Evolutionary conservation across 2,888 invertebrate genomes (phyloP).

Genomic region (Lasioglossum marginatum): DNA sequence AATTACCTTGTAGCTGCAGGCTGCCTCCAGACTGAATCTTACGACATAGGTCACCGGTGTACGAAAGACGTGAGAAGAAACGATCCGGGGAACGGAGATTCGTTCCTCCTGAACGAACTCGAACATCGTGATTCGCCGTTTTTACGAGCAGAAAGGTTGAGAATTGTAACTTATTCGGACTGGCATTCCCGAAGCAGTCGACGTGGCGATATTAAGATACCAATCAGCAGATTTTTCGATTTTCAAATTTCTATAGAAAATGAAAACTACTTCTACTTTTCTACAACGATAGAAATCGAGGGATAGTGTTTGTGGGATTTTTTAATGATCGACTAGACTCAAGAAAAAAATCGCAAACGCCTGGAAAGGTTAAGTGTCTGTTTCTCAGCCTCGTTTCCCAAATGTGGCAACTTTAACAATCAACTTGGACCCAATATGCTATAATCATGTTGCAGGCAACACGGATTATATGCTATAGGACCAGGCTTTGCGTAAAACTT

Average conservation of each 20-base stretch:
- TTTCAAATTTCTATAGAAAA: background rate
- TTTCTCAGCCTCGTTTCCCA: background rate
- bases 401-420: constrained; percentile 29
- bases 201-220: background rate
- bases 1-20: constrained; percentile 34
- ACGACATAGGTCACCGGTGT: constrained; percentile 71
- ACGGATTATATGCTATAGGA: constrained; percentile 39
- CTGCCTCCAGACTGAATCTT: constrained; percentile 34
- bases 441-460: constrained; percentile 33
- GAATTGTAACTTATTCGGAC: constrained; percentile 53
- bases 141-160: constrained; percentile 61
- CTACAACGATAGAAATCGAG: background rate
- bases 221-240: background rate
- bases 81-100: constrained; percentile 60
- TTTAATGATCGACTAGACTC: background rate
- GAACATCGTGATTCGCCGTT: constrained; percentile 65
- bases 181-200: background rate
- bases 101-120: constrained; percentile 59
- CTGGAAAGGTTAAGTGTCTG: background rate
- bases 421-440: constrained; percentile 15
- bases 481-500: constrained; percentile 42
- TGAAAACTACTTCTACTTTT: background rate
- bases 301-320: background rate
- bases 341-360: background rate
- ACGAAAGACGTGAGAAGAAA: constrained; percentile 73